Evolutionary conservation across 2,113 vertebrate genomes (phyloP).

Genomic region (Malurus elegans): DNA sequence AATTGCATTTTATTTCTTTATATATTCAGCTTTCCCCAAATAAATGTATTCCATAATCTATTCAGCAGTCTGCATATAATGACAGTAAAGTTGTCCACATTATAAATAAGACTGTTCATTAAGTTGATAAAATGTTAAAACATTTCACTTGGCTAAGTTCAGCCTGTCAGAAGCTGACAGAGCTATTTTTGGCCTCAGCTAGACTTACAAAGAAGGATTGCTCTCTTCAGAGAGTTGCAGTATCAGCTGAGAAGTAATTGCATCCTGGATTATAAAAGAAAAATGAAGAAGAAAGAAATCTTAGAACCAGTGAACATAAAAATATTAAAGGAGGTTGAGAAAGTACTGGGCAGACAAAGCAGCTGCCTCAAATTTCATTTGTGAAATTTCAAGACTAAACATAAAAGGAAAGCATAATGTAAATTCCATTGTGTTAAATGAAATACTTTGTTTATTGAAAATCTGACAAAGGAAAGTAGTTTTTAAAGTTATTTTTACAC

Average conservation of each 20-base stretch:
- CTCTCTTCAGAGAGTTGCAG: conserved; percentile 40
- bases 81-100: conserved; percentile 47
- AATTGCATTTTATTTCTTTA: not conserved
- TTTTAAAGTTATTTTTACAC: not conserved
- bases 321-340: not conserved
- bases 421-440: not conserved
- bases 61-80: conserved; percentile 7
- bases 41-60: conserved; percentile 24
- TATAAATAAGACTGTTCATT: conserved; percentile 67
- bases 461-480: not conserved
- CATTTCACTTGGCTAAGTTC: conserved; percentile 57
- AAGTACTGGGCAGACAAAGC: not conserved
- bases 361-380: conserved; percentile 5
- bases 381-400: not conserved
- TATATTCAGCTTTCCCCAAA: not conserved
- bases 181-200: conserved; percentile 45
- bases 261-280: conserved; percentile 26
- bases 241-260: conserved; percentile 48
- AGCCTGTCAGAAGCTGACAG: conserved; percentile 58
- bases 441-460: conserved; percentile 4
- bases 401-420: not conserved
- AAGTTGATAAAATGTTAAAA: conserved; percentile 60
- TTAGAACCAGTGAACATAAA: not conserved
- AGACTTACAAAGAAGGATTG: conserved; percentile 34
- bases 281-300: not conserved